These are phyloP conservation scores for Vannuccia rotundouncinata DNA, from an alignment of 2,888 invertebrate species.

Conservation along the genomic window DNA sequence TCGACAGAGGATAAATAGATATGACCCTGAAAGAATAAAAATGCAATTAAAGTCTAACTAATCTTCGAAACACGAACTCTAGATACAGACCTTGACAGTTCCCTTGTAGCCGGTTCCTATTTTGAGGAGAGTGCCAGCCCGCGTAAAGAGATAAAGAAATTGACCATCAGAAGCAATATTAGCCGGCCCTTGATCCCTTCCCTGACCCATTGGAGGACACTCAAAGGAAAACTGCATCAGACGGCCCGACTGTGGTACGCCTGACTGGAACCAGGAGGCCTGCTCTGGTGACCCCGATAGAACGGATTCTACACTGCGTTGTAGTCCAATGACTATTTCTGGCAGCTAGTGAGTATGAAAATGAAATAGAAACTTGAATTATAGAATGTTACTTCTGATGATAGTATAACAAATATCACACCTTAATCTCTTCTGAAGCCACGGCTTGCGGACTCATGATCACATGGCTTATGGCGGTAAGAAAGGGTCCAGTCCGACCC, in stretches of 20 bases:
- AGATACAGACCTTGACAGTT: neutral
- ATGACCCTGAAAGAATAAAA: slow-evolving; percentile 10
- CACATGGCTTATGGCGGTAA: slow-evolving; percentile 76
- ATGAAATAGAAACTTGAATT: neutral
- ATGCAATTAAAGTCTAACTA: no score
- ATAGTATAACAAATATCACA: neutral
- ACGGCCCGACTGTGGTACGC: neutral
- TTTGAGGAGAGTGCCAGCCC: neutral
- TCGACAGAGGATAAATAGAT: neutral
- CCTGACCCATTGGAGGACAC: neutral
- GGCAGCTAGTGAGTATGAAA: neutral
- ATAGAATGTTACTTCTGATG: no score
- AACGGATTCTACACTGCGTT: neutral
- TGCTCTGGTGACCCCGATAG: neutral
- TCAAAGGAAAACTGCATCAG: neutral
- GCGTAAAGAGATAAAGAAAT: neutral
- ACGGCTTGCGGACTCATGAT: slow-evolving; percentile 74
- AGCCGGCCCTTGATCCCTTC: neutral
- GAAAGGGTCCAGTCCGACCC: slow-evolving; percentile 81
- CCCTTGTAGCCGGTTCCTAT: neutral
- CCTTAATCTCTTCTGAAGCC: slow-evolving; percentile 68
- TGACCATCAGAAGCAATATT: neutral
- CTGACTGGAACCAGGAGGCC: neutral
- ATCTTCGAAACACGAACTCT: no score
- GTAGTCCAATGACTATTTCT: neutral